phyloP scores from a whole-genome alignment of 2,797 vertebrate genomes.

The Cyclopterus lumpus region DNA sequence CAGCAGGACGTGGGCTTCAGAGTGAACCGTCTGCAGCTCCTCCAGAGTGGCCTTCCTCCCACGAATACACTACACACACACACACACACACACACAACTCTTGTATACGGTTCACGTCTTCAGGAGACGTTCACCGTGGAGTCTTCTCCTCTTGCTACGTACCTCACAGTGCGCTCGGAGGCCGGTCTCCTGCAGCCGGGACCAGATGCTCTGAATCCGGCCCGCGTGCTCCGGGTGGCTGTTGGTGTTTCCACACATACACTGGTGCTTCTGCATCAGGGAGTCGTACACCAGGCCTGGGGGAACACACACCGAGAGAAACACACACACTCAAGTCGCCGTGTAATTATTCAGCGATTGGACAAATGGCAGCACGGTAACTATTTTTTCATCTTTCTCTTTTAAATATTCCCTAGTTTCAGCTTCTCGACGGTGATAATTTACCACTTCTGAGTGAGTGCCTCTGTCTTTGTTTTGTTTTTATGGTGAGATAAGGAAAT shows the following conservation, averaged over 20 bases:
- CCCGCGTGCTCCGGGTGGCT: conserved; percentile 97
- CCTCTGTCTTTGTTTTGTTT: not conserved
- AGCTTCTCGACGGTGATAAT: no score
- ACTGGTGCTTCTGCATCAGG: conserved; percentile 98
- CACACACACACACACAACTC: conserved; percentile 29
- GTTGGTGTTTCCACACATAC: conserved; percentile 95
- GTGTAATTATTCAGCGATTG: not conserved
- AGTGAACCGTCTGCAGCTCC: conserved; percentile 94
- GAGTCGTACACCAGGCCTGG: conserved; percentile 97
- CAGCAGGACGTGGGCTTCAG: conserved; percentile 90
- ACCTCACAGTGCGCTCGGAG: conserved; percentile 97
- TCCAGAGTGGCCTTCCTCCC: conserved; percentile 95
- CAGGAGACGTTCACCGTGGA: not conserved
- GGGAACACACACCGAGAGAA: not conserved
- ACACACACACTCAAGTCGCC: not conserved
- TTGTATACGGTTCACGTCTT: not conserved
- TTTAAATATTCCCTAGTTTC: not conserved
- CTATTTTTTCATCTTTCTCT: not conserved
- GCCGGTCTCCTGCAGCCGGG: conserved; percentile 96
- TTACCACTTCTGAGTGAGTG: not conserved
- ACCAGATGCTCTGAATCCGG: conserved; percentile 99
- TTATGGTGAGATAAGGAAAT: no score
- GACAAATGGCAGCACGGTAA: no score
- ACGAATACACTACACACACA: conserved; percentile 87
- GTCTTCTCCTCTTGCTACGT: not conserved